Percentiles rank a stretch among this genome's conserved stretches.
phyloP scores from a whole-genome alignment of 1,140 invertebrate species.

The Teleopsis dalmanni region DNA sequence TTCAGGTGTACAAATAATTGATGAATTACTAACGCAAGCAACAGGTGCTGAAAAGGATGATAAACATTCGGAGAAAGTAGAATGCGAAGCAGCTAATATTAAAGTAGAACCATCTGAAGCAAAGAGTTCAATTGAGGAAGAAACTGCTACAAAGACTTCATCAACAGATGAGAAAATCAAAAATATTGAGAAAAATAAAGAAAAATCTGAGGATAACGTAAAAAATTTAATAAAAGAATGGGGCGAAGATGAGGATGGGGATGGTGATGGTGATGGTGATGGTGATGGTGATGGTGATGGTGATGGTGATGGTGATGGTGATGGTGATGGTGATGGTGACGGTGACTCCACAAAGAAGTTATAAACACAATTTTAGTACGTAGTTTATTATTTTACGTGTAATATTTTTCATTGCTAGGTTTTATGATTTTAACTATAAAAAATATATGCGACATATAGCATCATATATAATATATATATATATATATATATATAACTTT shows the following conservation, averaged over 20 bases:
- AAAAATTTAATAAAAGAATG: constrained; percentile 42
- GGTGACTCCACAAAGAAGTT: no score
- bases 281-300: constrained; percentile 16
- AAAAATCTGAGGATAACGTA: constrained; percentile 18
- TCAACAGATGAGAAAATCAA: background rate
- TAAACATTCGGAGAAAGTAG: background rate
- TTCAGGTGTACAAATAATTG: no score
- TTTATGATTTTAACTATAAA: no score
- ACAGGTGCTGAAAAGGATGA: background rate
- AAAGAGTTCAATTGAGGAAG: constrained; percentile 6
- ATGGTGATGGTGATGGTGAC: no score
- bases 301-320: background rate
- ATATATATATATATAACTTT: no score
- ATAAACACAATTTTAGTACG: no score
- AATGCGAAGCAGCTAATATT: background rate
- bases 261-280: constrained; percentile 31
- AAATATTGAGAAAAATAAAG: constrained; percentile 1
- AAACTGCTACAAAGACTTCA: constrained; percentile 1
- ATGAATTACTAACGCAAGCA: background rate
- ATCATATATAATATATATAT: no score
- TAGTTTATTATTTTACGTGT: no score
- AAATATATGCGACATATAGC: no score
- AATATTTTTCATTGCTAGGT: no score
- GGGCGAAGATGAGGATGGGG: constrained; percentile 37
- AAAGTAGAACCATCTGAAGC: constrained; percentile 2